These are phyloP conservation scores for Valencia hispanica DNA, from an alignment of 2,797 vertebrate species.

Conservation along the genomic window DNA sequence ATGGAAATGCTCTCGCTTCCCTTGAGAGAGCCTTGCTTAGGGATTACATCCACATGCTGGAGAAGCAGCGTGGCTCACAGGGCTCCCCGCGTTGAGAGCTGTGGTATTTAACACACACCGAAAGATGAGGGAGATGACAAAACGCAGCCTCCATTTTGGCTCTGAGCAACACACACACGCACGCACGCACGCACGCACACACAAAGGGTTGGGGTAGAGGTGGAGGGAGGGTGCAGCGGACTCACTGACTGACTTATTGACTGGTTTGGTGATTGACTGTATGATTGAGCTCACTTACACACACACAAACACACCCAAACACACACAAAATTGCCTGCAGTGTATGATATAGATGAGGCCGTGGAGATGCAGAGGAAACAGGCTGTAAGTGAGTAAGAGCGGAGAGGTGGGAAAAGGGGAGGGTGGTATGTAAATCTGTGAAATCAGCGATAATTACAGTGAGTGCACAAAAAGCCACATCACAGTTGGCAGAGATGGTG, in stretches of 20 bases:
- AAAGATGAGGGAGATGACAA: conserved; percentile 61
- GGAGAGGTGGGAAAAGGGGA: conserved; percentile 70
- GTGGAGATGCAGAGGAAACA: conserved; percentile 32
- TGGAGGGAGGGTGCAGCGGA: background rate
- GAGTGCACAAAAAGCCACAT: conserved; percentile 82
- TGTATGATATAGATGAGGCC: conserved; percentile 33
- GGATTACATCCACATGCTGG: conserved; percentile 77
- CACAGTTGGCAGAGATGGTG: conserved; percentile 80
- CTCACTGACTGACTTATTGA: conserved; percentile 21
- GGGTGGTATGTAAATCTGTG: conserved; percentile 80
- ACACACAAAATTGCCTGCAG: conserved; percentile 16
- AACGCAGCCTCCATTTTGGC: conserved; percentile 76
- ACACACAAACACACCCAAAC: conserved; percentile 12
- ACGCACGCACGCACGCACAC: background rate
- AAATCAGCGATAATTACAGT: conserved; percentile 83
- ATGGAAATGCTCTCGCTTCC: conserved; percentile 83
- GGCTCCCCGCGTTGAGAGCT: conserved; percentile 73
- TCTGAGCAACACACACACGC: conserved; percentile 39
- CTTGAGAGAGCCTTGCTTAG: conserved; percentile 82
- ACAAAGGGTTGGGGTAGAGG: background rate
- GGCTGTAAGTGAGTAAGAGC: conserved; percentile 78
- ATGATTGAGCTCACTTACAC: conserved; percentile 42
- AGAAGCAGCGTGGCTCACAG: conserved; percentile 73
- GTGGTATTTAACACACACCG: conserved; percentile 73
- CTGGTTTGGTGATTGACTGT: conserved; percentile 34